Base-by-base conservation (phyloP, 1,140 invertebrate genomes). In the Popillia japonica region DNA sequence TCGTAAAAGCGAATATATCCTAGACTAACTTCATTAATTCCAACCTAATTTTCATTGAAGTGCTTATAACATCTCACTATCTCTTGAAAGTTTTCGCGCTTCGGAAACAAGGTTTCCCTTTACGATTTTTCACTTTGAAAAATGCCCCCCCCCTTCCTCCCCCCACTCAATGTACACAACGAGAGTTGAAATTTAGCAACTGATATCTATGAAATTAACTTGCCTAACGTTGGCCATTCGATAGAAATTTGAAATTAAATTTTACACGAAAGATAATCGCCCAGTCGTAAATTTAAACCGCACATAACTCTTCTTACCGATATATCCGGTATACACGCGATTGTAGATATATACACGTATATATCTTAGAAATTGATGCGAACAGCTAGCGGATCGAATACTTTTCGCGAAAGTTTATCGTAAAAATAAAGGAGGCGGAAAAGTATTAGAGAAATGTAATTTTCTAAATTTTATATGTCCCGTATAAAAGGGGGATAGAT, bases 381-480 rank as follows among this genome's bases (percentile, higher is more conserved):
- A 48, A 3, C 44, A 42, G 10, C n/a, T 4, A 48, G 44, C 44
- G 44, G 11, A 48, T 48, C 1, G 44, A 4, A 48, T 48, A 48
- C 44, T 48, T 48, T n/a, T 11, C 6, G 8, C 44, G 41, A n/a
- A 48, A 48, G 44, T 48, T 48, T 48, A 48, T 27, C 61, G 61
- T 64, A 64, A 64, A 64, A 64, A 64, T 64, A 64, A 64, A 64
- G 61, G n/a, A 64, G 23, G 20, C 61, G 61, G 61, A 23, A 23
- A 0, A 27, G 61, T 64, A 64, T 64, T 22, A 27, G 17, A 64
- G 23, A 64, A 64, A 27, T 27, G 61, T 64, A 64, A 64, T 64
- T 64, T 64, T 64, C 61, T 64, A 64, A 64, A 64, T 64, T 64
- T 64, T 64, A 64, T 64, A 27, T 11, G 20, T 64, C 23, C 17